These are phyloP conservation scores for Aplochiton taeniatus DNA, from an alignment of 2,797 vertebrate species.

Conservation along the genomic window DNA sequence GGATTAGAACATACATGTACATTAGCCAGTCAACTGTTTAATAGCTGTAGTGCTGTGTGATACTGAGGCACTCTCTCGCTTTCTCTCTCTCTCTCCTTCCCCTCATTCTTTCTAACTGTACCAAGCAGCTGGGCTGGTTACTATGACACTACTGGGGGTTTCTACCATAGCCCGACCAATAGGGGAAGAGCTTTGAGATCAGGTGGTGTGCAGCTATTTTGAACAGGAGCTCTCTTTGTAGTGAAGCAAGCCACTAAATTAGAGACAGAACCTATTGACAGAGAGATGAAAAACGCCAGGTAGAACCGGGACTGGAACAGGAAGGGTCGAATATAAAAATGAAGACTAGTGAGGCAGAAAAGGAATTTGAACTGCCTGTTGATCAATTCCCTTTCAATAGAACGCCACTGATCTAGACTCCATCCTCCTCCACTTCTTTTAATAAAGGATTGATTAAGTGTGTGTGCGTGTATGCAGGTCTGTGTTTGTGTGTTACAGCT, in stretches of 20 bases:
- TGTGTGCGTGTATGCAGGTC: slow-evolving; percentile 8
- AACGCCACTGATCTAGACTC: neutral
- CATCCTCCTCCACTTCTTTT: neutral
- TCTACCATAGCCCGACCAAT: slow-evolving; percentile 57
- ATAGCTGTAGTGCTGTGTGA: slow-evolving; percentile 21
- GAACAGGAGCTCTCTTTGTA: slow-evolving; percentile 73
- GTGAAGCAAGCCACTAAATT: slow-evolving; percentile 75
- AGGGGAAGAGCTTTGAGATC: slow-evolving; percentile 44
- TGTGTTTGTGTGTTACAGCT: slow-evolving; percentile 12
- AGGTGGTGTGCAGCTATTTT: slow-evolving; percentile 75
- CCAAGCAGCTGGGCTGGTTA: slow-evolving; percentile 63
- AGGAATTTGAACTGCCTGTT: slow-evolving; percentile 14
- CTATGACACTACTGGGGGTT: slow-evolving; percentile 70
- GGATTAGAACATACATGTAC: too few relatives aligned
- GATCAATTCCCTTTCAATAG: slow-evolving; percentile 12
- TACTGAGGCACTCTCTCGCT: slow-evolving; percentile 16
- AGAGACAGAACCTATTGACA: slow-evolving; percentile 61
- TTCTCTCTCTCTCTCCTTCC: slow-evolving; percentile 10
- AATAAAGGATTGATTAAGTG: slow-evolving; percentile 16
- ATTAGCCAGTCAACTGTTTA: slow-evolving; percentile 32
- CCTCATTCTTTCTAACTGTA: slow-evolving; percentile 25
- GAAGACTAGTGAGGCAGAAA: slow-evolving; percentile 19
- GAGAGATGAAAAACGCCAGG: slow-evolving; percentile 17
- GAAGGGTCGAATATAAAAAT: slow-evolving; percentile 5
- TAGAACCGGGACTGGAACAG: neutral